These are phyloP conservation scores for Nanorana parkeri DNA, from an alignment of 2,113 vertebrate genomes.

Conservation along the genomic window DNA sequence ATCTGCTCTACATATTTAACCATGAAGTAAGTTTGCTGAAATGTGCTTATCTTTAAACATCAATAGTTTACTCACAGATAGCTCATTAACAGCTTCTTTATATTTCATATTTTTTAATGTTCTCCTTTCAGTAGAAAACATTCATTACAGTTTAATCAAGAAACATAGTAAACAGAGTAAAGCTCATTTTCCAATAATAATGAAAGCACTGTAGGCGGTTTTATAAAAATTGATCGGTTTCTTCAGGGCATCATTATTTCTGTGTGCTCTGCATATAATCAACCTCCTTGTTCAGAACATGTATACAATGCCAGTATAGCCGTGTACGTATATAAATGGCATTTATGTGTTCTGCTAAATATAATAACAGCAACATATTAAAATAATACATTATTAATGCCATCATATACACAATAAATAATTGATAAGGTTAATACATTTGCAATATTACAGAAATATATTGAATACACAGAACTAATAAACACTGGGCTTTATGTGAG, in stretches of 20 bases:
- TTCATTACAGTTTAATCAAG: slow-evolving; percentile 24
- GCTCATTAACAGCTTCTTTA: slow-evolving; percentile 22
- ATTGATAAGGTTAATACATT: neutral
- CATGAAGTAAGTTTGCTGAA: neutral
- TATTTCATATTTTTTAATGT: slow-evolving; percentile 17
- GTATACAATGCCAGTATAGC: neutral
- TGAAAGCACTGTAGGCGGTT: slow-evolving; percentile 32
- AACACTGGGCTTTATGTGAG: too few species aligned
- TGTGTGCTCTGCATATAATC: slow-evolving; percentile 5
- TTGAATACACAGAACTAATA: neutral
- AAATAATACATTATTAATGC: slow-evolving; percentile 35
- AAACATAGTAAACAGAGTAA: slow-evolving; percentile 3
- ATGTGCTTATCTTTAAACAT: too few species aligned
- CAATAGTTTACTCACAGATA: slow-evolving; percentile 11
- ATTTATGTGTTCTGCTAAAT: neutral
- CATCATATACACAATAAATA: neutral
- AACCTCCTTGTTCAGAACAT: neutral
- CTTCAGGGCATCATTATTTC: slow-evolving; percentile 32
- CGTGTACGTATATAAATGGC: neutral
- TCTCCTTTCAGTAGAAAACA: slow-evolving; percentile 15
- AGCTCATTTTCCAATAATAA: slow-evolving; percentile 38
- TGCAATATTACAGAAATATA: neutral
- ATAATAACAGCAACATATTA: neutral
- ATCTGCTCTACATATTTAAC: neutral
- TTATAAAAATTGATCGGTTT: slow-evolving; percentile 36